Evolutionary conservation across 1,140 invertebrate species (phyloP).

Genomic region (Rhagoletis pomonella): DNA sequence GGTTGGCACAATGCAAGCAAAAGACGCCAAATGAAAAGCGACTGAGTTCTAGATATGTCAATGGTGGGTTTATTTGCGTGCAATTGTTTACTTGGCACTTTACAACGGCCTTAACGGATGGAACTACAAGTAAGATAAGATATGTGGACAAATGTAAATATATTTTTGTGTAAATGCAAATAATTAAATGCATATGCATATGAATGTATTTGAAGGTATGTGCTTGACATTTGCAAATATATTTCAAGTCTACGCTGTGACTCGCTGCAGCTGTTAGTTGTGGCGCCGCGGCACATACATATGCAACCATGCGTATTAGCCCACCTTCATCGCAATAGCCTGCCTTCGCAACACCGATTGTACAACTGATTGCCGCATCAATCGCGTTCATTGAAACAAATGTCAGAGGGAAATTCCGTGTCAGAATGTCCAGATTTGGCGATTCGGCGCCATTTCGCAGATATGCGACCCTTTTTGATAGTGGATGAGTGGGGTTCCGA

Average conservation of each 20-base stretch:
- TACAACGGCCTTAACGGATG: neutral
- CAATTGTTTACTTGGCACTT: slow-evolving; percentile 4
- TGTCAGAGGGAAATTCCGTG: too few species aligned
- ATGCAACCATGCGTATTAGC: neutral
- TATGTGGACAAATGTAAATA: neutral
- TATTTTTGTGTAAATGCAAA: neutral
- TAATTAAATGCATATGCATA: too few species aligned
- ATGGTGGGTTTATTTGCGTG: neutral
- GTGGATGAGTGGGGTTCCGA: too few species aligned
- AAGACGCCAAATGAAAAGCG: neutral
- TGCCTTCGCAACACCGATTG: neutral
- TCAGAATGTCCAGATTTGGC: too few species aligned
- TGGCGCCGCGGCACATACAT: neutral
- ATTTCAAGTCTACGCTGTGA: neutral
- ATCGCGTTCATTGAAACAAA: neutral
- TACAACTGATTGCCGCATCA: neutral
- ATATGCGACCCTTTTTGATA: too few species aligned
- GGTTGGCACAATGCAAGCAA: neutral
- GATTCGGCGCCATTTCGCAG: too few species aligned
- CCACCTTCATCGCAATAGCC: neutral
- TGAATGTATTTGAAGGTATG: neutral
- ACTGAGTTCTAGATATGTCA: neutral
- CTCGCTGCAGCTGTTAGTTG: neutral
- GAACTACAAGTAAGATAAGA: neutral
- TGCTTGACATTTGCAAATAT: neutral